Percentiles rank a stretch among this genome's conserved stretches.
These are phyloP conservation scores for Laticauda colubrina DNA, from an alignment of 2,113 vertebrate species.

Conservation along the genomic window DNA sequence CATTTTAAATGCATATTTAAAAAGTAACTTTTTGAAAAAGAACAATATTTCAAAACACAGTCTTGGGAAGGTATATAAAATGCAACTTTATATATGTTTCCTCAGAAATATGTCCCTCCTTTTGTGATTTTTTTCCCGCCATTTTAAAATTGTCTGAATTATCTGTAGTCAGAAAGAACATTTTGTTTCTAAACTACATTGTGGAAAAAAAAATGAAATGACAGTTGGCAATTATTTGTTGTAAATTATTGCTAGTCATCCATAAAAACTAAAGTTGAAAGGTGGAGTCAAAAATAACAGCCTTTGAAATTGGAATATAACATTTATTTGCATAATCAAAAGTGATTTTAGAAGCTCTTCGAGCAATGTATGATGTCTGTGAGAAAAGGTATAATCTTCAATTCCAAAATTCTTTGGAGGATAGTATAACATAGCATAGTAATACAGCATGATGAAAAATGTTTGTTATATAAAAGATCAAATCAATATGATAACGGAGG, in stretches of 20 bases:
- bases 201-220: slow-evolving; percentile 59
- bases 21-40: slow-evolving; percentile 58
- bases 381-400: slow-evolving; percentile 48
- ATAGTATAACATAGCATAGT: slow-evolving; percentile 30
- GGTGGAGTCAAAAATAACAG: slow-evolving; percentile 64
- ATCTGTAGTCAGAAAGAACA: slow-evolving; percentile 61
- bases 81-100: background rate
- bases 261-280: slow-evolving; percentile 71
- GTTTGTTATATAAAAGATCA: background rate
- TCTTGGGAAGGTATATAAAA: slow-evolving; percentile 58
- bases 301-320: slow-evolving; percentile 58
- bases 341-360: slow-evolving; percentile 58
- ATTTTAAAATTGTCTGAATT: slow-evolving; percentile 58
- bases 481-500: background rate
- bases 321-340: slow-evolving; percentile 64
- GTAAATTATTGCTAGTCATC: slow-evolving; percentile 76
- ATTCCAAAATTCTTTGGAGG: slow-evolving; percentile 45
- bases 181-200: slow-evolving; percentile 60
- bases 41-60: slow-evolving; percentile 60
- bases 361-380: slow-evolving; percentile 40
- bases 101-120: slow-evolving; percentile 34
- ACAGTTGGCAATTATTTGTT: slow-evolving; percentile 74
- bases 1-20: slow-evolving; percentile 59
- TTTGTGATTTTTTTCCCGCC: slow-evolving; percentile 49
- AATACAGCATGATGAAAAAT: background rate